A percentile compares a stretch with the other conserved stretches of the same genome.
These are phyloP conservation scores for Neuroscelio doddi DNA, from an alignment of 2,888 invertebrate species.

Conservation along the genomic window DNA sequence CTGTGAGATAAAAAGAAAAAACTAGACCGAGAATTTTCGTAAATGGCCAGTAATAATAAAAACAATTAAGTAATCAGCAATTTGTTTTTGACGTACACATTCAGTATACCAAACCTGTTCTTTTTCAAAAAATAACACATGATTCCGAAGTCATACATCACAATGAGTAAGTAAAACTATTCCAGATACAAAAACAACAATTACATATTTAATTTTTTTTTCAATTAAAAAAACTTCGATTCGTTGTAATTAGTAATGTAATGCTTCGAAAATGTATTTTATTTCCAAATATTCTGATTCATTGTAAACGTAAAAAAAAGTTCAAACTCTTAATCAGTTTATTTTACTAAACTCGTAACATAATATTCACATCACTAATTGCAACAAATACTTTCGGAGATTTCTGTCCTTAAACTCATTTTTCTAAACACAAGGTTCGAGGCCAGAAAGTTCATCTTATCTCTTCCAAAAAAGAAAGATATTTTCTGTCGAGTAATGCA, in stretches of 20 bases:
- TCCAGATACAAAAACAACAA: slow-evolving; percentile 52
- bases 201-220: slow-evolving; percentile 28
- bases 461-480: slow-evolving; percentile 2
- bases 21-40: slow-evolving; percentile 33
- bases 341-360: background rate
- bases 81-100: slow-evolving; percentile 19
- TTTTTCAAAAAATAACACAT: slow-evolving; percentile 34
- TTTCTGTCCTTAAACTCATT: slow-evolving; percentile 36
- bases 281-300: background rate
- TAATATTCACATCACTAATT: slow-evolving; percentile 6
- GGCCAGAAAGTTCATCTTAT: slow-evolving; percentile 33
- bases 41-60: slow-evolving; percentile 27
- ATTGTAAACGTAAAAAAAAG: no score
- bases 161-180: slow-evolving; percentile 34
- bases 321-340: no score
- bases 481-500: slow-evolving; percentile 30
- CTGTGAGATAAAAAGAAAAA: slow-evolving; percentile 14
- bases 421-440: slow-evolving; percentile 35
- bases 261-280: background rate
- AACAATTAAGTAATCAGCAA: slow-evolving; percentile 26
- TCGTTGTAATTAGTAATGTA: slow-evolving; percentile 13
- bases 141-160: slow-evolving; percentile 20
- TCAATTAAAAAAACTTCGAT: slow-evolving; percentile 6
- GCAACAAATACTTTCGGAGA: slow-evolving; percentile 22
- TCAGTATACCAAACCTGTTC: slow-evolving; percentile 30